These are phyloP conservation scores for Aspiorhynchus laticeps DNA, from an alignment of 2,113 vertebrate species.

Conservation along the genomic window DNA sequence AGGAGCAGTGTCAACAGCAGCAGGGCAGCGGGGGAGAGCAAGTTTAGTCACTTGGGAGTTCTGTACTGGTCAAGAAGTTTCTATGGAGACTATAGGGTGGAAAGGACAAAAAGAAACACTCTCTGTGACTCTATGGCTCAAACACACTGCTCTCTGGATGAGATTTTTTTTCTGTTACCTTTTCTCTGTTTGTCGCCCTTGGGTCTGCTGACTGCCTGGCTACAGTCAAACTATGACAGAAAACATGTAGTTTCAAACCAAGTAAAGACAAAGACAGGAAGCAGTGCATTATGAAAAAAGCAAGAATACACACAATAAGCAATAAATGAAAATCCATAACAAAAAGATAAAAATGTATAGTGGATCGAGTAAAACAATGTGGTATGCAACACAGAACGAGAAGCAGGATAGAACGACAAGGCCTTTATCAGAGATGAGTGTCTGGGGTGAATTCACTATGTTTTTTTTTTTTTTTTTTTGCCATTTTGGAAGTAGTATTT, in stretches of 20 bases:
- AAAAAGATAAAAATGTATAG: background rate
- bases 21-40: background rate
- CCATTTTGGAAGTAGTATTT: too few species aligned
- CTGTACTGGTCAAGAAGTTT: constrained; percentile 32
- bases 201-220: constrained; percentile 74
- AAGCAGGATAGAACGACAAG: constrained; percentile 34
- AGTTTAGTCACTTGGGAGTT: constrained; percentile 13
- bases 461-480: background rate
- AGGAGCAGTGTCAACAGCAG: constrained; percentile 27
- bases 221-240: constrained; percentile 78
- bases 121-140: background rate
- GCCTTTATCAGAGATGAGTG: constrained; percentile 61
- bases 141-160: constrained; percentile 5
- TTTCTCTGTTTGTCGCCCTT: constrained; percentile 72
- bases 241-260: constrained; percentile 73
- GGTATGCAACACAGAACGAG: constrained; percentile 8
- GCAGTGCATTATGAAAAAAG: constrained; percentile 50
- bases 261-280: constrained; percentile 56
- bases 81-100: constrained; percentile 37
- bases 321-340: background rate
- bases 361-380: constrained; percentile 38
- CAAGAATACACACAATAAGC: background rate
- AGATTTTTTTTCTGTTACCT: constrained; percentile 71
- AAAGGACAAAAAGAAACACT: constrained; percentile 7
- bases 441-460: constrained; percentile 44